Base-by-base conservation (phyloP, 2,888 invertebrate genomes). In the Crocallis elinguaria region DNA sequence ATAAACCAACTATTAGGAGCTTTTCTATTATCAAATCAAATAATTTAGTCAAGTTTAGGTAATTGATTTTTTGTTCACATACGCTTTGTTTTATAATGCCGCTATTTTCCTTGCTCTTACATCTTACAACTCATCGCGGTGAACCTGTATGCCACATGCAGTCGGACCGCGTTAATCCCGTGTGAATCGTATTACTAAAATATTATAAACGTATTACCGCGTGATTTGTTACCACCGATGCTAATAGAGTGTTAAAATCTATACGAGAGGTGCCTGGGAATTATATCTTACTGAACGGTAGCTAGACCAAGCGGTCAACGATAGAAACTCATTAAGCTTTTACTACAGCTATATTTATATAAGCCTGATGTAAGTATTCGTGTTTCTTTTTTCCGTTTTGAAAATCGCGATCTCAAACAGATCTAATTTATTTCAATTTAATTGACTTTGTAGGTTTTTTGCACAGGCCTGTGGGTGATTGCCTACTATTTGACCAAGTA, bases 221-320 rank as follows among this genome's bases (percentile, higher is more conserved):
- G 52, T 62, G 60, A 62, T 64, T 64, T 64, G 64, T 64, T 54
- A 39, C 59, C 41, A 43, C 52, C 56, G 57, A 57, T 53, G 41
- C 62, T 64, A 60, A 57, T 50, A 38, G 57, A 50, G 55, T 57
- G 51, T 54, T 62, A 58, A 53, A 60, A 49, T 50, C 43, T 57
- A 50, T 43, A 51, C 36, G 29, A 45, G 50, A 53, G 3, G 46
- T 45, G 45, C 53, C 57, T 59, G 44, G 21, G 42, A 57, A 44
- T 55, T 52, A 59, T 49, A 57, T 54, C 49, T 46, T 52, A 44
- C 42, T 51, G 19, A 51, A 51, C 57, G 48, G 55, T 43, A 56
- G 55, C 57, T 49, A 4, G 12, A 11, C 11, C 5, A 29, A 29
- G 3, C 36, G 21, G 5, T 21, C 21, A n/a, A 3, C 4, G 23